phyloP scores from a whole-genome alignment of 2,113 vertebrate genomes.

The Tachysurus vachellii region DNA sequence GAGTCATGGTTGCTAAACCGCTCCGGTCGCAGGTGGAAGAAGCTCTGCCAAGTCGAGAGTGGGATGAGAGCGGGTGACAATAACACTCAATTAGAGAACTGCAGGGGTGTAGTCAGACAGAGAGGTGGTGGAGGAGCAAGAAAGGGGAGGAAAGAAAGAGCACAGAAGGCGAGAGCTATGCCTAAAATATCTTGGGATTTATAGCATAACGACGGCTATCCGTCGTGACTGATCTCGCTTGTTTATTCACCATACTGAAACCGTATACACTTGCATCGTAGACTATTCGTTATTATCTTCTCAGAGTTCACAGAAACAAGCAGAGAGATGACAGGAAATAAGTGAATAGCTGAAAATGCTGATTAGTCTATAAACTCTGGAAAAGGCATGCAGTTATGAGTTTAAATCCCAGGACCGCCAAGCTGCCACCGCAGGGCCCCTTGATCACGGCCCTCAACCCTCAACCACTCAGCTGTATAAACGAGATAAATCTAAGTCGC shows the following conservation, averaged over 20 bases:
- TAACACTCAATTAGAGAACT: conserved; percentile 39
- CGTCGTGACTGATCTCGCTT: background rate
- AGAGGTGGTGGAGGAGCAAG: background rate
- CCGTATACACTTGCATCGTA: background rate
- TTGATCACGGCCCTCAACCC: too few relatives aligned
- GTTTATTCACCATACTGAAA: background rate
- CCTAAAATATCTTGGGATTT: background rate
- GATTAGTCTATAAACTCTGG: background rate
- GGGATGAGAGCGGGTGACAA: conserved; percentile 17
- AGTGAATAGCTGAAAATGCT: background rate
- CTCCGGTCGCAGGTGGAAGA: conserved; percentile 10
- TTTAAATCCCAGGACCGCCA: too few relatives aligned
- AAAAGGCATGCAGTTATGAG: background rate
- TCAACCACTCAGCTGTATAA: too few relatives aligned
- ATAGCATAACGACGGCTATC: background rate
- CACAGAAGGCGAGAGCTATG: background rate
- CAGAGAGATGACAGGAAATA: background rate
- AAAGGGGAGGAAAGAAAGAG: background rate
- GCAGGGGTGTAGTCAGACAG: conserved; percentile 21
- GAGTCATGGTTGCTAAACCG: background rate
- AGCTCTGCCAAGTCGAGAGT: conserved; percentile 12
- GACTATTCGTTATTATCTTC: background rate
- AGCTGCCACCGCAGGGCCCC: too few relatives aligned
- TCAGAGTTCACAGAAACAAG: background rate
- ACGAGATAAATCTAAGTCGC: background rate